A percentile compares a stretch with the other conserved stretches of the same genome.
phyloP scores from a whole-genome alignment of 2,113 vertebrate genomes.

The Rhinolophus ferrumequinum region DNA sequence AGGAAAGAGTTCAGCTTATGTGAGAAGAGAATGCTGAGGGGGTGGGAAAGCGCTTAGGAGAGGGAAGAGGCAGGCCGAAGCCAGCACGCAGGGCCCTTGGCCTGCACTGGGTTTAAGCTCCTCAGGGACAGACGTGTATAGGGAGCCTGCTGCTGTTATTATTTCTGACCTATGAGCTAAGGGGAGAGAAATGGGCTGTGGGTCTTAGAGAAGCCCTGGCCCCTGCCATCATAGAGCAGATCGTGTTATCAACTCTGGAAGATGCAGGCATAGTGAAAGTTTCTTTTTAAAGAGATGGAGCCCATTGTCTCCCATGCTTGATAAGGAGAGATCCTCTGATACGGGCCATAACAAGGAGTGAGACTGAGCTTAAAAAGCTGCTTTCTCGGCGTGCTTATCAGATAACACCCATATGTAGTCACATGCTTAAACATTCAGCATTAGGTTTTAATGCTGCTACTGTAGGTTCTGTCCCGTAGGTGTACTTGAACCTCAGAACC shows the following conservation, averaged over 20 bases:
- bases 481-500: not conserved
- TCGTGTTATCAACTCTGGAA: no score
- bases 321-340: not conserved
- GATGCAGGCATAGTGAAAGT: not conserved
- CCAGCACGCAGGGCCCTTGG: not conserved
- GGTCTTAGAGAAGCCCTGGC: not conserved
- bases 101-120: no score
- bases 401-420: not conserved
- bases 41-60: not conserved
- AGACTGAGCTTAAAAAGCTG: not conserved
- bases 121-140: no score
- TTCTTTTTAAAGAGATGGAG: not conserved
- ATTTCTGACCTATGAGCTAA: not conserved
- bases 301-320: not conserved
- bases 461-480: not conserved
- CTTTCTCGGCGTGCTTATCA: not conserved
- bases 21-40: not conserved
- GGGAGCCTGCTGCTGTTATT: not conserved
- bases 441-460: not conserved
- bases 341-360: not conserved
- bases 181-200: not conserved
- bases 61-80: not conserved
- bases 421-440: not conserved
- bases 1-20: fast-evolving
- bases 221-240: not conserved